A percentile compares a stretch with the other conserved stretches of the same genome.
Evolutionary conservation across 30 jellyfish, hydroid and myxozoan genomes (phyloP).

Genomic region (Cassiopea xamachana): DNA sequence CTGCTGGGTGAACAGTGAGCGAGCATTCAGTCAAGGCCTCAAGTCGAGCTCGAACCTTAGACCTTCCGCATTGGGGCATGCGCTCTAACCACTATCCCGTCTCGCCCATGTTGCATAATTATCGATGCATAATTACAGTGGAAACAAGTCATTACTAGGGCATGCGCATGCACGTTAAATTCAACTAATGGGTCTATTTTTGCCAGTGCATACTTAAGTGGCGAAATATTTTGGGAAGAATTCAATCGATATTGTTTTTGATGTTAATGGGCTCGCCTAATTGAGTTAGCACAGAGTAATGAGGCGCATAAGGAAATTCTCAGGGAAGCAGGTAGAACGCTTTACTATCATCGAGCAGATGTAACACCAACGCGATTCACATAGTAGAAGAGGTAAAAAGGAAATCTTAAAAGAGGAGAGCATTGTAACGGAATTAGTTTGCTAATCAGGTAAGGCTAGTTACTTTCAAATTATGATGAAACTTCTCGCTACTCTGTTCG

Average conservation of each 20-base stretch:
- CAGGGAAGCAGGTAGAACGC: conserved; percentile 32
- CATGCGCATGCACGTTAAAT: no score
- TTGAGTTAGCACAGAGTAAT: conserved; percentile 7
- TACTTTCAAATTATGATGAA: background rate
- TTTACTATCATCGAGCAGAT: conserved; percentile 14
- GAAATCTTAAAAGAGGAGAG: background rate
- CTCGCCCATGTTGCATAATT: no score
- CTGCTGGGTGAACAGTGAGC: no score
- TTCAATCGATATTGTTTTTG: conserved; percentile 24
- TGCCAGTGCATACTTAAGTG: background rate
- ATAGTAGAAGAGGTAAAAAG: background rate
- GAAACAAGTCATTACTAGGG: no score
- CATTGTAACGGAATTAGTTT: background rate
- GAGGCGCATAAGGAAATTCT: conserved; percentile 57
- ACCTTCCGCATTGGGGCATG: no score
- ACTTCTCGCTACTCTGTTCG: background rate
- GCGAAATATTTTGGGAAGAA: conserved; percentile 42
- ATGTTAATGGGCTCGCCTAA: conserved; percentile 37
- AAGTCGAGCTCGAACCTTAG: no score
- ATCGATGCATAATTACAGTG: no score
- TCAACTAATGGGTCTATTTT: background rate
- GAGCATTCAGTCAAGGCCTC: no score
- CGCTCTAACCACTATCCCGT: no score
- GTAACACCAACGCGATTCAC: background rate
- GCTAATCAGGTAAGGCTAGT: background rate